These are phyloP conservation scores for Uloborus plumipes DNA, from an alignment of 2,888 invertebrate genomes.

Conservation along the genomic window DNA sequence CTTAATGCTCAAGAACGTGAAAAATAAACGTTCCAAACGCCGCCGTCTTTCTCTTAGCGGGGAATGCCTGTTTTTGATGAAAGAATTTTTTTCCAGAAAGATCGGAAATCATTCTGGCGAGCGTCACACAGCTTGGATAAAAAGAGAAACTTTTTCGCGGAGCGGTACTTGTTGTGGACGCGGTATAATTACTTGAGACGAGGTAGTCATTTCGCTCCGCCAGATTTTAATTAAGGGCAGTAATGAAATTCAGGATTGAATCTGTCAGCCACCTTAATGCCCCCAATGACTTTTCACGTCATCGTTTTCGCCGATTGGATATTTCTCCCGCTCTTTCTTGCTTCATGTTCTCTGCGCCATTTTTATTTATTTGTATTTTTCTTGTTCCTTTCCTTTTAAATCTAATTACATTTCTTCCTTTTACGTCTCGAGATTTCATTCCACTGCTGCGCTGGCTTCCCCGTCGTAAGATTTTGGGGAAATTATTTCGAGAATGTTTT, in stretches of 20 bases:
- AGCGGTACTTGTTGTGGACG: conserved; percentile 32
- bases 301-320: conserved; percentile 34
- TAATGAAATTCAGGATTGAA: conserved; percentile 56
- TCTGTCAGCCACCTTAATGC: conserved; percentile 55
- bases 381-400: conserved; percentile 22
- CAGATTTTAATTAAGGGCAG: conserved; percentile 51
- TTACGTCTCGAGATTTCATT: conserved; percentile 24
- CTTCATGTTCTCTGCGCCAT: conserved; percentile 1
- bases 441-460: not conserved
- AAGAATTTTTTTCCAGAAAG: too few species aligned
- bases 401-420: conserved; percentile 41
- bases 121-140: not conserved
- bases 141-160: conserved; percentile 26
- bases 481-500: not conserved
- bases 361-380: conserved; percentile 2
- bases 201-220: conserved; percentile 42
- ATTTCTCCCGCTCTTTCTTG: not conserved
- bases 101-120: too few species aligned
- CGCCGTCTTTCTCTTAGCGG: too few species aligned
- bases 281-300: conserved; percentile 42
- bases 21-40: too few species aligned
- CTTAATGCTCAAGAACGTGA: not conserved
- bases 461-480: not conserved
- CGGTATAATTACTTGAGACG: conserved; percentile 50
- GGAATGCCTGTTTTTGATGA: too few species aligned